phyloP scores from a whole-genome alignment of 2,113 vertebrate species.

The Muntiacus muntjak region DNA sequence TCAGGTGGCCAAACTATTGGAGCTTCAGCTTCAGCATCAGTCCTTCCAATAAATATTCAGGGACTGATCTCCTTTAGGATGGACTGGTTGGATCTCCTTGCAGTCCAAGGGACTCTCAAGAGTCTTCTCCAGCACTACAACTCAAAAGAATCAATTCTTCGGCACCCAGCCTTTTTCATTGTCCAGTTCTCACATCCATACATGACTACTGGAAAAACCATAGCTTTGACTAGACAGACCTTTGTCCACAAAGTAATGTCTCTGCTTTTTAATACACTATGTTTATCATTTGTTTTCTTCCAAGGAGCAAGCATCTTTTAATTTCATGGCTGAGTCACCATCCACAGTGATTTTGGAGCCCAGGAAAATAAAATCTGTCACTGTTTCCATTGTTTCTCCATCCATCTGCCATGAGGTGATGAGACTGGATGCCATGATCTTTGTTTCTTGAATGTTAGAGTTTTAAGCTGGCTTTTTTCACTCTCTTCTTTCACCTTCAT shows the following conservation, averaged over 20 bases:
- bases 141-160: not conserved
- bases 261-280: not conserved
- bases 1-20: not conserved
- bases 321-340: not conserved
- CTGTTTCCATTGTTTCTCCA: not conserved
- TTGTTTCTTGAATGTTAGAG: not conserved
- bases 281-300: not conserved
- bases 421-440: not conserved
- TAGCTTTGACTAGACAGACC: not conserved
- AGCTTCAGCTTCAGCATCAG: not conserved
- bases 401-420: not conserved
- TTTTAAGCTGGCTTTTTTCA: not conserved
- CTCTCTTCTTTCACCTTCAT: not conserved
- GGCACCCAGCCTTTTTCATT: not conserved
- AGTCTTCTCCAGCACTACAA: not conserved
- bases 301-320: not conserved
- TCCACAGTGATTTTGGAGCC: not conserved
- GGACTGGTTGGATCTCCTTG: not conserved
- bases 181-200: not conserved
- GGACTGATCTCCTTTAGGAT: not conserved
- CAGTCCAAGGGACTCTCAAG: not conserved
- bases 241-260: not conserved
- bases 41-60: not conserved
- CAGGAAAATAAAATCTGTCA: not conserved
- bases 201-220: not conserved